Evolutionary conservation across 2,113 vertebrate species (phyloP).

Genomic region (Pseudonaja textilis): DNA sequence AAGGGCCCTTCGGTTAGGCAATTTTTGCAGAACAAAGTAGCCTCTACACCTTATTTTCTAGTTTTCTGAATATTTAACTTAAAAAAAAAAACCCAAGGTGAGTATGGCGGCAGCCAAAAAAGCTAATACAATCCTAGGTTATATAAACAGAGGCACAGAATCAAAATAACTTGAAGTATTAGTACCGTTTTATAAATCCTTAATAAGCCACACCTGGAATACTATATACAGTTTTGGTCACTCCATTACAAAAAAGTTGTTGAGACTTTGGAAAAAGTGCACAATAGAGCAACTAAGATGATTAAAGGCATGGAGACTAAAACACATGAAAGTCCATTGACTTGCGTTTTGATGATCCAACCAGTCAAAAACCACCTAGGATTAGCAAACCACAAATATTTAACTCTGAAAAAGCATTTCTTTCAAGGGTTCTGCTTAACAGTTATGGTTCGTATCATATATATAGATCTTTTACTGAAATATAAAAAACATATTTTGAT

Average conservation of each 20-base stretch:
- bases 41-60: background rate
- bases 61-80: slow-evolving; percentile 10
- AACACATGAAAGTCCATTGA: slow-evolving; percentile 50
- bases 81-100: background rate
- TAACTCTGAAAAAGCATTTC: slow-evolving; percentile 46
- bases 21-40: background rate
- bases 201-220: no score
- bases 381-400: slow-evolving; percentile 64
- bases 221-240: no score
- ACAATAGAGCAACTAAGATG: no score
- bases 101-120: no score
- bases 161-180: no score
- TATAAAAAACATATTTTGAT: slow-evolving; percentile 51
- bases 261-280: no score
- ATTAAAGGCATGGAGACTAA: no score
- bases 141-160: no score
- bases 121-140: no score
- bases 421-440: slow-evolving; percentile 53
- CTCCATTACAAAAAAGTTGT: no score
- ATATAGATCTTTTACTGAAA: slow-evolving; percentile 59
- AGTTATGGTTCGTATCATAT: slow-evolving; percentile 46
- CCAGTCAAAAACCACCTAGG: slow-evolving; percentile 56
- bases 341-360: slow-evolving; percentile 65
- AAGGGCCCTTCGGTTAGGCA: slow-evolving; percentile 35
- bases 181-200: no score